Conservation (phyloP, 2,113 vertebrate genomes). For the Prinia subflava region DNA sequence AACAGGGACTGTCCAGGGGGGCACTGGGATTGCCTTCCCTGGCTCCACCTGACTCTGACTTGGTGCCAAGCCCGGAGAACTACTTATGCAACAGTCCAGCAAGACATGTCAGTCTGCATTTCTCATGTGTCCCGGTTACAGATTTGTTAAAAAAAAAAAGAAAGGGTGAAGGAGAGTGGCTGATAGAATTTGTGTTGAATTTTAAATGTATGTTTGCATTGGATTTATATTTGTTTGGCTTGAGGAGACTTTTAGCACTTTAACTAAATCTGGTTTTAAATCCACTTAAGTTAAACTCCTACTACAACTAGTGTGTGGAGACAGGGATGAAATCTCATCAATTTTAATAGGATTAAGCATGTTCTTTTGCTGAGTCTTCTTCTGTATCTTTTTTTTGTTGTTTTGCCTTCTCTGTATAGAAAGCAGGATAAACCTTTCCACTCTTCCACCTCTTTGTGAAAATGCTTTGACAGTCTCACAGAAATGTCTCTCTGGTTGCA, state of each 20-base stretch:
- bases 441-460: not conserved
- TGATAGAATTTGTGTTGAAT: not conserved
- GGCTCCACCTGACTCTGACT: not conserved
- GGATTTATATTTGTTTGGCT: not conserved
- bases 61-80: not conserved
- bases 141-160: not conserved
- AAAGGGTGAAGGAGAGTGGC: accelerated
- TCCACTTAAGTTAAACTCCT: conserved; percentile 9
- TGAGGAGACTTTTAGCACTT: not conserved
- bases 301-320: not conserved
- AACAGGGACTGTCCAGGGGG: not conserved
- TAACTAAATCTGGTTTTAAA: conserved; percentile 35
- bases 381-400: not conserved
- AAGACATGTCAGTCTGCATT: not conserved
- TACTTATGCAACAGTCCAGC: not conserved
- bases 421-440: not conserved
- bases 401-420: not conserved
- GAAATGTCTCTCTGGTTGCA: not conserved
- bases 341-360: conserved; percentile 31
- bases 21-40: not conserved
- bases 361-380: not conserved
- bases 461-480: not conserved
- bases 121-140: not conserved
- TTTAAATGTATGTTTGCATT: not conserved
- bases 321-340: conserved; percentile 27